phyloP scores from a whole-genome alignment of 2,797 vertebrate genomes.

The Pantherophis alleghaniensis region DNA sequence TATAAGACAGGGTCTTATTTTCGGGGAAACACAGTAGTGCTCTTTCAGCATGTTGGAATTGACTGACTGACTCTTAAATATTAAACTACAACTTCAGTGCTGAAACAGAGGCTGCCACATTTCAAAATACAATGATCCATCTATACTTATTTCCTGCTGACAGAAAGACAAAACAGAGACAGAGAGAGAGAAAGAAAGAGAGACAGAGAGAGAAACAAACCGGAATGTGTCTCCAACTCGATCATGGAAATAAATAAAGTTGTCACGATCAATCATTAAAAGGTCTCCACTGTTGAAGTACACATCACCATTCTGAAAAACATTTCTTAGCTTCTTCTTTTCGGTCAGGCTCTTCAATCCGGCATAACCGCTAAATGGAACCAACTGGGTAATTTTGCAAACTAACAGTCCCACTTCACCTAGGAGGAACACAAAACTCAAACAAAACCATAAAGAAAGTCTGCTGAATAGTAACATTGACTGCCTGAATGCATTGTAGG shows the following conservation, averaged over 20 bases:
- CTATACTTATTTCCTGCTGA: not conserved
- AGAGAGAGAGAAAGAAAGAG: no score
- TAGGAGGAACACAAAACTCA: conserved; percentile 47
- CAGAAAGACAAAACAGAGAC: not conserved
- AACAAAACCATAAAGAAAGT: not conserved
- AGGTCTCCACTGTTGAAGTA: conserved; percentile 90
- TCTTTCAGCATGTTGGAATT: not conserved
- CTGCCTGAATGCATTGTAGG: not conserved
- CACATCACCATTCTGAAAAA: conserved; percentile 82
- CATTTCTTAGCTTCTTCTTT: conserved; percentile 82
- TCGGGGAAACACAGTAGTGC: no score
- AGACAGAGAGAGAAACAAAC: conserved; percentile 60
- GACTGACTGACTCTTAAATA: not conserved
- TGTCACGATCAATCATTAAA: conserved; percentile 76
- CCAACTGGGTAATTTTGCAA: conserved; percentile 70
- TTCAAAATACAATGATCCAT: not conserved
- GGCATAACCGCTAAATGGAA: conserved; percentile 82
- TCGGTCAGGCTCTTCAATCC: conserved; percentile 80
- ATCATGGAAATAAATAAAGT: conserved; percentile 88
- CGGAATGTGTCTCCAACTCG: conserved; percentile 89
- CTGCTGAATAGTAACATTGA: no score
- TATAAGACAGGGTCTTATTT: no score
- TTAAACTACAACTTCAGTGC: not conserved
- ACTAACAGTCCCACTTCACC: conserved; percentile 84
- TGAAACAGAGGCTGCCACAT: not conserved